Evolutionary conservation across 1,140 invertebrate species (phyloP).

Genomic region (Metopolophium dirhodum): DNA sequence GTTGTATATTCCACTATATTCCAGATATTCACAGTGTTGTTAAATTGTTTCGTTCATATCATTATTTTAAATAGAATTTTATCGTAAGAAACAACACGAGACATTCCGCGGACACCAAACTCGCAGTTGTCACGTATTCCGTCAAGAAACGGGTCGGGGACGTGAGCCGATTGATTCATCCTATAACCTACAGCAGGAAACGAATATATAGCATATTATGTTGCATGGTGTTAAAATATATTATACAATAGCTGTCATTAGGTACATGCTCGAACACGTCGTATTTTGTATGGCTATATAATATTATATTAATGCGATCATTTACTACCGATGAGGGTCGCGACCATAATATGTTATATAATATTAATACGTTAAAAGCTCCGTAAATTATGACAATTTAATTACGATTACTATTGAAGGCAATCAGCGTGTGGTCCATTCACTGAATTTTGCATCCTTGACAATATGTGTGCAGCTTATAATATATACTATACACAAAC

Average conservation of each 20-base stretch:
- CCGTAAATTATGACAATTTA: background rate
- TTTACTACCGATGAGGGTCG: background rate
- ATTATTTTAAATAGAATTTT: background rate
- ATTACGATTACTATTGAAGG: conserved; percentile 21
- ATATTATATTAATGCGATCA: background rate
- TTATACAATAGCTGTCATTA: conserved; percentile 6
- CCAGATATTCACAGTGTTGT: too few relatives aligned
- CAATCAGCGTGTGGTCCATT: background rate
- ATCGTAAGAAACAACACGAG: background rate
- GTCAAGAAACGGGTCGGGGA: background rate
- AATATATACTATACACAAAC: background rate
- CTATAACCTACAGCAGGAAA: background rate
- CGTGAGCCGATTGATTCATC: background rate
- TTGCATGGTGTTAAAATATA: background rate
- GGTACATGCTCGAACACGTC: background rate
- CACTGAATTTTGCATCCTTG: conserved; percentile 38
- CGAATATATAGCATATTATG: background rate
- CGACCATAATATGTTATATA: background rate
- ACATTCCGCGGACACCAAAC: background rate
- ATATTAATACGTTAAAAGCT: background rate
- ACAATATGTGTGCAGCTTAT: background rate
- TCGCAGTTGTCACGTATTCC: background rate
- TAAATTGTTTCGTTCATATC: too few relatives aligned
- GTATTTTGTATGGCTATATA: background rate
- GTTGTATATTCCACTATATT: background rate